Base-by-base conservation (phyloP, 2,113 vertebrate species). In the Maccullochella peelii region DNA sequence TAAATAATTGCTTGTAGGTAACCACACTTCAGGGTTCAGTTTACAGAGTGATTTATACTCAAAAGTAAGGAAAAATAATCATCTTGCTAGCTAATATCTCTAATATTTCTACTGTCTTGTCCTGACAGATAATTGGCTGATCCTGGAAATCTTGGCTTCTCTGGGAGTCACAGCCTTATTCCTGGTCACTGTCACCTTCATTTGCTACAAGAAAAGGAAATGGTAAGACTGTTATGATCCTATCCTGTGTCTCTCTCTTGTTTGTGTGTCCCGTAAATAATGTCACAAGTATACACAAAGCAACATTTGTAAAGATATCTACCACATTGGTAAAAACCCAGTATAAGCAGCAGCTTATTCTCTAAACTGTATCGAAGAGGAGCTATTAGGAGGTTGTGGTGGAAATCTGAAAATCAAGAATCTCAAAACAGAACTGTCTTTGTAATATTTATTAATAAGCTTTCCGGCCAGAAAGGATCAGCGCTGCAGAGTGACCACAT, bases 171-270 rank as follows among this genome's bases (percentile, higher is more conserved):
- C 93, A 68, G 68, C 91, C 5, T 58, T 89, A 38, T 89, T 90
- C 62, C 72, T 96, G 16, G 47, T 90, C 59, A 57, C 94, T 69
- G 86, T 94, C 85, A 92, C 91, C 18, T 83, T 91, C 8, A 33
- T 95, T 84, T 96, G 95, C 90, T 96, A 94, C 87, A 96, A 91
- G 89, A 95, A 95, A 80, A 92, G 96, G 77, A 90, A 94, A 79
- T 96, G 96, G 96, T 96, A 84, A 85, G 92, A 36, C 27, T 49
- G 18, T 38, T 52, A 42, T 33, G 10, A 20, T 68, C 2, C 12
- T 21, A 0, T 36, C 1, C 16, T 33, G 16, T 67, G 1, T 75
- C 12, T 71, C 4, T 70, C 38, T 25, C 3, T 3, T 69, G 6
- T 52, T 63, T 86, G 2, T 38, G 38, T 33, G 27, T 69, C 66